Conservation (phyloP, 2,888 invertebrate genomes). For the Hanleya hanleyi region DNA sequence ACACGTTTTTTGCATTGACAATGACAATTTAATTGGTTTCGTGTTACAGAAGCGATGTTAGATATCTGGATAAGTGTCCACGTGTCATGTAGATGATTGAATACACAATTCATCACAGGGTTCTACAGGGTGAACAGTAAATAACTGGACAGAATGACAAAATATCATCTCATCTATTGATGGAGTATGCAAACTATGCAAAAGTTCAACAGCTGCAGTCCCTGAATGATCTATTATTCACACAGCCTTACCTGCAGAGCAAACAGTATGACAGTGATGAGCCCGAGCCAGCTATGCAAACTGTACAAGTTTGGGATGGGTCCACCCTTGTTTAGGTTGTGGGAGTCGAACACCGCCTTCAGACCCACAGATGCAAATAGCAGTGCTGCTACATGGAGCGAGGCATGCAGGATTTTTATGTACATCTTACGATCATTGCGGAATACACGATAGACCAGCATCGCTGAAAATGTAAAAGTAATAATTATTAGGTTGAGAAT, state of each 20-base stretch:
- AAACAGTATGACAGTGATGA: conserved; percentile 83
- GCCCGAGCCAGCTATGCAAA: conserved; percentile 88
- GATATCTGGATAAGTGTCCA: too few relatives aligned
- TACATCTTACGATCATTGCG: conserved; percentile 82
- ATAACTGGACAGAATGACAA: not conserved
- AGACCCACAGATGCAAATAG: conserved; percentile 82
- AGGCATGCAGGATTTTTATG: conserved; percentile 84
- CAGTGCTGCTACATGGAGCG: conserved; percentile 81
- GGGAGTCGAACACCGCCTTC: conserved; percentile 87
- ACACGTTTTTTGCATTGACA: too few relatives aligned
- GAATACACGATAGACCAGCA: conserved; percentile 86
- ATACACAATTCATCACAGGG: too few relatives aligned
- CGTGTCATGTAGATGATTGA: too few relatives aligned
- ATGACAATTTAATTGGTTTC: too few relatives aligned
- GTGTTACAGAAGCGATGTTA: too few relatives aligned
- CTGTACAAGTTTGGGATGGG: conserved; percentile 76
- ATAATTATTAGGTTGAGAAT: too few relatives aligned
- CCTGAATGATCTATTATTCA: too few relatives aligned
- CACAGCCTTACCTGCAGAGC: conserved; percentile 79
- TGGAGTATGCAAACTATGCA: not conserved
- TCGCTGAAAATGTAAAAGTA: conserved; percentile 83
- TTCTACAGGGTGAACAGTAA: too few relatives aligned
- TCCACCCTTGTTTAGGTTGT: conserved; percentile 75
- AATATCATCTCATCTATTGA: not conserved
- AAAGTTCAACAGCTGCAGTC: not conserved